Evolutionary conservation across 2,797 vertebrate genomes (phyloP).

Genomic region (Chloroceryle amazona): DNA sequence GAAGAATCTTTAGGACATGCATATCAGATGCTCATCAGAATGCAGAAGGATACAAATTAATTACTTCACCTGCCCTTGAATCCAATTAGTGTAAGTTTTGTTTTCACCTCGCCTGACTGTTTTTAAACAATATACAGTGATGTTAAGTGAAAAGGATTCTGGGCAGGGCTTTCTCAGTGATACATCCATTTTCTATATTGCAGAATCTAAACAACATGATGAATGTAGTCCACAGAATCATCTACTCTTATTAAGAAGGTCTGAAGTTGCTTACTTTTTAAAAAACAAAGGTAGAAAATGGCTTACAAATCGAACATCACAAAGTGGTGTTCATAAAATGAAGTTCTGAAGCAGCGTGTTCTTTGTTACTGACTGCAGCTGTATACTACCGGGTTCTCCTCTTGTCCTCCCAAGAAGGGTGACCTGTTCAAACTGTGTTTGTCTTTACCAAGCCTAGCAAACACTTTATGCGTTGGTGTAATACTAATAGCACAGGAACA

Average conservation of each 20-base stretch:
- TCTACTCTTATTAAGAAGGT: not conserved
- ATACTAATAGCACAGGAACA: not conserved
- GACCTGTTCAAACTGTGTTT: not conserved
- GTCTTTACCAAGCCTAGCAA: not conserved
- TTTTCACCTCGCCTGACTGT: not conserved
- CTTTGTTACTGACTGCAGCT: not conserved
- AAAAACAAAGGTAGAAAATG: not conserved
- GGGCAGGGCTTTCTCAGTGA: not conserved
- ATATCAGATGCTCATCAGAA: not conserved
- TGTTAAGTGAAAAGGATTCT: not conserved
- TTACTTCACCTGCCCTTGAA: no score
- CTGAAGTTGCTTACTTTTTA: not conserved
- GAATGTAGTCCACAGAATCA: not conserved
- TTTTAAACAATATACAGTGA: not conserved
- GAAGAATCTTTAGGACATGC: conserved; percentile 4
- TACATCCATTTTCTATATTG: not conserved
- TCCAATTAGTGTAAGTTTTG: no score
- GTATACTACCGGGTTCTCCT: not conserved
- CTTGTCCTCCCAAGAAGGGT: not conserved
- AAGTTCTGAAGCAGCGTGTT: not conserved
- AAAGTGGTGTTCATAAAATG: not conserved
- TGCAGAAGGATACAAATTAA: not conserved
- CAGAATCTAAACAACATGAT: not conserved
- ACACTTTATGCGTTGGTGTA: not conserved
- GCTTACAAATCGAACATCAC: not conserved